Evolutionary conservation across 1,140 invertebrate species (phyloP).

Genomic region (Temnothorax nylanderi): DNA sequence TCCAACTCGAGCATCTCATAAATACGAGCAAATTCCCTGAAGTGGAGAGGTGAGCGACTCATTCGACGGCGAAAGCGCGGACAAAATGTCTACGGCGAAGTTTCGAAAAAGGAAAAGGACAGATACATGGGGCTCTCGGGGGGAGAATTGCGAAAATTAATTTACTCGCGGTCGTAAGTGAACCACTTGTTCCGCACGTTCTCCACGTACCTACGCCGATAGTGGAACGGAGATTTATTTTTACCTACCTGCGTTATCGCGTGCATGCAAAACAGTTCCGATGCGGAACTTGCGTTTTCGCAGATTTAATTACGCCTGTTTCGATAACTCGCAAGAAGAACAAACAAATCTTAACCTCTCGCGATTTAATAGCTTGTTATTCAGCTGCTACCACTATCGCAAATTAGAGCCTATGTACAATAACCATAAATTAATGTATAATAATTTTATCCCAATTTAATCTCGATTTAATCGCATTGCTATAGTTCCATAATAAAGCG

Average conservation of each 20-base stretch:
- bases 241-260: not conserved
- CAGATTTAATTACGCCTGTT: not conserved
- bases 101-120: constrained; percentile 37
- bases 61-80: constrained; percentile 36
- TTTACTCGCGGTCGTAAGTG: constrained; percentile 49
- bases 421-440: constrained; percentile 21
- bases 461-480: constrained; percentile 5
- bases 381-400: not conserved
- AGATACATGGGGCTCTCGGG: not conserved
- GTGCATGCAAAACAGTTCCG: not conserved
- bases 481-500: constrained; percentile 19
- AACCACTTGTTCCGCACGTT: constrained; percentile 47
- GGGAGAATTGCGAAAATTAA: constrained; percentile 44
- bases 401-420: not conserved
- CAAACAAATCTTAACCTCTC: not conserved
- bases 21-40: constrained; percentile 51
- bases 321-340: constrained; percentile 3
- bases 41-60: constrained; percentile 32
- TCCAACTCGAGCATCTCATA: constrained; percentile 56
- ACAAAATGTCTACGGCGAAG: constrained; percentile 41
- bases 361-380: not conserved
- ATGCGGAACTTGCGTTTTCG: not conserved
- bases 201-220: constrained; percentile 1
- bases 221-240: constrained; percentile 24
- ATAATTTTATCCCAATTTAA: constrained; percentile 34